Percentiles rank a stretch among this genome's conserved stretches.
These are phyloP conservation scores for Dendrolimus houi DNA, from an alignment of 2,888 invertebrate species.

Conservation along the genomic window DNA sequence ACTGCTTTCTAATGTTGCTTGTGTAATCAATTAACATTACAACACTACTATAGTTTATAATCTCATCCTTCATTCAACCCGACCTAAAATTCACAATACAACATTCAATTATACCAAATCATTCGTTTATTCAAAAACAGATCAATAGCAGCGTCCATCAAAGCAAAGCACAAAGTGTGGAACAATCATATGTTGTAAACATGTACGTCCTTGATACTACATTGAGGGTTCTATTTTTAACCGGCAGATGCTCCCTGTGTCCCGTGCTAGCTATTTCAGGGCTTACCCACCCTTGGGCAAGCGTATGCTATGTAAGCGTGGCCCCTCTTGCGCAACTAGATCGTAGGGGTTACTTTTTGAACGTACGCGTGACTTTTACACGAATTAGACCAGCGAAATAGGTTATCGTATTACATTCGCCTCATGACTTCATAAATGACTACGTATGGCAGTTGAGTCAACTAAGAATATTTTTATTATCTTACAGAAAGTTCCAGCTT, in stretches of 20 bases:
- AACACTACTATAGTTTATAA: too few species aligned
- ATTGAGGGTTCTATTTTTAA: conserved; percentile 67
- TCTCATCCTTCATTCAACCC: too few species aligned
- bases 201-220: conserved; percentile 71
- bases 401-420: background rate
- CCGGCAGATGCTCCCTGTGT: conserved; percentile 56
- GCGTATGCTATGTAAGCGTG: conserved; percentile 8
- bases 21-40: too few species aligned
- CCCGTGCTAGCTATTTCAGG: conserved; percentile 65
- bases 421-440: background rate
- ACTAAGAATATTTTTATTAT: too few species aligned
- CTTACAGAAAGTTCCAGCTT: too few species aligned
- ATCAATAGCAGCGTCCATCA: conserved; percentile 7
- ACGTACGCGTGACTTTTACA: background rate
- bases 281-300: conserved; percentile 26
- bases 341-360: conserved; percentile 7
- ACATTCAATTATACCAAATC: conserved; percentile 2
- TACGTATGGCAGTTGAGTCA: too few species aligned
- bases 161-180: background rate
- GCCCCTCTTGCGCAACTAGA: conserved; percentile 15
- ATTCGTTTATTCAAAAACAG: conserved; percentile 4
- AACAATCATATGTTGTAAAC: conserved; percentile 39
- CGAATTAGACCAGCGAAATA: background rate
- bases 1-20: too few species aligned
- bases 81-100: too few species aligned